Conservation (phyloP, 2,113 vertebrate species). For the Corydoras sp. region DNA sequence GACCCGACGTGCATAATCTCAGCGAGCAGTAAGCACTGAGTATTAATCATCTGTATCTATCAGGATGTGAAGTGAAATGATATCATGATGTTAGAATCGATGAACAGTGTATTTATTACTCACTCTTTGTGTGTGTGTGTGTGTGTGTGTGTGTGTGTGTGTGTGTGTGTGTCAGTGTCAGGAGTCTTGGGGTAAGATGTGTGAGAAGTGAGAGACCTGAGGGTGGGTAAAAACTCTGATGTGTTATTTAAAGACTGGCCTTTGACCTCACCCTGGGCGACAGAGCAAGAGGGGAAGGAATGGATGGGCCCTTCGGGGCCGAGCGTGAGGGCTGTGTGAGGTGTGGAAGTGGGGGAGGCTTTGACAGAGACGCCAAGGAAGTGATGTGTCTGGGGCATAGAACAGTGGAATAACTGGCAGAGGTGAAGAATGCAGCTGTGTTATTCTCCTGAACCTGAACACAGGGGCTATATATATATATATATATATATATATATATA, state of each 20-base stretch:
- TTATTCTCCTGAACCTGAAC: conserved; percentile 9
- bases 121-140: conserved; percentile 1
- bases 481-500: too few relatives aligned
- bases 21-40: not conserved
- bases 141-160: not conserved
- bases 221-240: conserved; percentile 47
- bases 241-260: conserved; percentile 52
- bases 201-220: conserved; percentile 30
- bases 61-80: too few relatives aligned
- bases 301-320: conserved; percentile 18
- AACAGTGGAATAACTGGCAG: conserved; percentile 40
- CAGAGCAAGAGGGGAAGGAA: conserved; percentile 7
- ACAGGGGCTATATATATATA: too few relatives aligned
- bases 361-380: conserved; percentile 20
- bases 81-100: too few relatives aligned
- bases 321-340: conserved; percentile 6
- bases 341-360: conserved; percentile 19
- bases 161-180: not conserved
- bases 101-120: too few relatives aligned
- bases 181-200: conserved; percentile 16
- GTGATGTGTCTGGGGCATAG: conserved; percentile 26
- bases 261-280: conserved; percentile 31
- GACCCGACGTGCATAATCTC: too few relatives aligned
- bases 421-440: conserved; percentile 43
- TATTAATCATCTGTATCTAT: not conserved